Base-by-base conservation (phyloP, 2,888 invertebrate genomes). In the Pecten maximus region DNA sequence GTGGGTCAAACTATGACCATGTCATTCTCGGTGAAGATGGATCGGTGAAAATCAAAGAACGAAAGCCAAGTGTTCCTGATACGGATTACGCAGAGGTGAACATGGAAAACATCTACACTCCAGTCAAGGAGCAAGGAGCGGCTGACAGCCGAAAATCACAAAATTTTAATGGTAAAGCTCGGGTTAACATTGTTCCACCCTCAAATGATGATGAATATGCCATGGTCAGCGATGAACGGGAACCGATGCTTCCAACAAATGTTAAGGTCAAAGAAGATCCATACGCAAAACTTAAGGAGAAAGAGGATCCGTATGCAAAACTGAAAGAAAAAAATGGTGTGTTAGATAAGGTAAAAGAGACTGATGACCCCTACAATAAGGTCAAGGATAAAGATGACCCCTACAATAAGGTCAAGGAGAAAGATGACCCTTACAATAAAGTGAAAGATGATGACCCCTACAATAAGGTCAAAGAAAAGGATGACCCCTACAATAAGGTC, bases 1-100 rank as follows among this genome's bases (percentile, higher is more conserved):
- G 93, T 6, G 88, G 92, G 40, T 94, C 94, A n/a, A 93, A 94
- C 90, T 94, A 94, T 89, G 94, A 94, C 86, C 94, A 94, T 91
- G 93, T 94, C 35, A 92, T 92, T 15, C 88, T 94, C 15, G 93
- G 92, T 35, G 91, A 91, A 15, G 92, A 93, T 87, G 91, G 91
- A 23, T 90, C 91, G 35, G 88, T 89, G 44, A 91, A 90, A 87
- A 74, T 92, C 10, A 88, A 91, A 54, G 90, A 90, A 15, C 74
- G 91, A 28, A 89, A 91, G 88, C 28, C 50, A 8, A 16, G 23
- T 35, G 86, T 87, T 2, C 35, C 35, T 40, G 44, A 48, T 89
- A 89, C 89, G 88, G 92, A 93, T 90, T 94, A 94, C 86, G 93
- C 93, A 88, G 94, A 94, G 91, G 94, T 93, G 8, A 91, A 91